These are phyloP conservation scores for Marronus borbonicus DNA, from an alignment of 2,888 invertebrate genomes.

Conservation along the genomic window DNA sequence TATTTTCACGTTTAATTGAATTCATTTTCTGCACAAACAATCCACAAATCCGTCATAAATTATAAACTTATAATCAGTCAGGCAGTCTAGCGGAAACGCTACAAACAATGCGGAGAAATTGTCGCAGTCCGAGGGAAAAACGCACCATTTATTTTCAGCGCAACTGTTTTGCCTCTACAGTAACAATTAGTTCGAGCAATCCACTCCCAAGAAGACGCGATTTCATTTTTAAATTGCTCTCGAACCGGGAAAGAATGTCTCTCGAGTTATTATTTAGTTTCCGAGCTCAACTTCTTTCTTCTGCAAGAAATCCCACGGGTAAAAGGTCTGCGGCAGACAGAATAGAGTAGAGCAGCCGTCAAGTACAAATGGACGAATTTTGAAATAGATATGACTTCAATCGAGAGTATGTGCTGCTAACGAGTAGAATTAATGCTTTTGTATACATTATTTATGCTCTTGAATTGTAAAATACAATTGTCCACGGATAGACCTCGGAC, in stretches of 20 bases:
- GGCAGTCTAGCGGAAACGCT: conserved; percentile 7
- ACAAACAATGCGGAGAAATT: conserved; percentile 22
- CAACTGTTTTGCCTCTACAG: neutral
- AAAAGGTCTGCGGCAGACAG: neutral
- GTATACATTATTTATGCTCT: too few species aligned
- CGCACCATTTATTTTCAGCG: neutral
- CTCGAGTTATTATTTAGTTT: conserved; percentile 6
- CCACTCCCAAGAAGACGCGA: neutral
- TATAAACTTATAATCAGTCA: neutral
- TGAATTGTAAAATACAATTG: too few species aligned
- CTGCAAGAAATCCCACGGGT: conserved; percentile 27
- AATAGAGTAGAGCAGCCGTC: neutral
- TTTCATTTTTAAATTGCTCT: conserved; percentile 30
- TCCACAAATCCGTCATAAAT: neutral
- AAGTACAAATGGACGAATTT: neutral
- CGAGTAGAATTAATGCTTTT: too few species aligned
- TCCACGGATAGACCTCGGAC: too few species aligned
- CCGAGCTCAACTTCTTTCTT: neutral
- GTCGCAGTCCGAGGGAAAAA: neutral
- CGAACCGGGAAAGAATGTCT: neutral
- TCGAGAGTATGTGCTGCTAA: too few species aligned
- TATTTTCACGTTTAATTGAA: too few species aligned
- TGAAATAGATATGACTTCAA: neutral
- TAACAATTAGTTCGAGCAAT: conserved; percentile 34
- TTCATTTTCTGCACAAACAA: neutral